phyloP scores from a whole-genome alignment of 2,113 vertebrate genomes.

The Gallinago paraguaiae region DNA sequence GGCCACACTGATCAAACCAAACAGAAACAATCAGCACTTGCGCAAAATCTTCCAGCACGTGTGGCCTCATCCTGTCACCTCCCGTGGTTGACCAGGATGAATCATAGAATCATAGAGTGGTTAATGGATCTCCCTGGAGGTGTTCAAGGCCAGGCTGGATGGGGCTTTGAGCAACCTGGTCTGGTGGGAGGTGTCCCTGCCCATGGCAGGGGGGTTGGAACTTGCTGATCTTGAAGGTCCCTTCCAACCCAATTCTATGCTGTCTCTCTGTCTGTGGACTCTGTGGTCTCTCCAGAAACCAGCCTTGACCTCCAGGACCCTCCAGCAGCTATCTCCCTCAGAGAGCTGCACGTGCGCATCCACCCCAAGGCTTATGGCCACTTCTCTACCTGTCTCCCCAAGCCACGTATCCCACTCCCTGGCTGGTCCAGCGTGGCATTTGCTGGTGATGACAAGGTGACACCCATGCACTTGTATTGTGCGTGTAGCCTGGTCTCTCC shows the following conservation, averaged over 20 bases:
- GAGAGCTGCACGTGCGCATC: neutral
- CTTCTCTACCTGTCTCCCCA: neutral
- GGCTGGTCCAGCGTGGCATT: neutral
- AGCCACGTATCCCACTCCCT: neutral
- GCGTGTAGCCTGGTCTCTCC: neutral
- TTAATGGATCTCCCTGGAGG: no score
- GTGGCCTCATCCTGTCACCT: neutral
- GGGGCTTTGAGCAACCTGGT: no score
- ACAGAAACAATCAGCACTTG: neutral
- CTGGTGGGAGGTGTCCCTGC: no score
- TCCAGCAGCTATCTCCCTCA: neutral
- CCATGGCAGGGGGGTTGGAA: no score
- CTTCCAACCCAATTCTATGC: no score
- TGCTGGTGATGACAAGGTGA: neutral
- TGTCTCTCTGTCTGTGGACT: rapidly evolving
- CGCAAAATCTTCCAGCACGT: neutral
- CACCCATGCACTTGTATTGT: rapidly evolving
- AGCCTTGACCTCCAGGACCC: neutral
- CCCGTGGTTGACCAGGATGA: neutral
- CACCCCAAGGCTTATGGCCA: neutral
- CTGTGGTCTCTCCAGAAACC: rapidly evolving
- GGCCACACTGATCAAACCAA: neutral
- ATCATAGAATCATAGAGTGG: no score
- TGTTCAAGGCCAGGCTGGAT: no score
- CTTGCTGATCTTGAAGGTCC: no score